These are phyloP conservation scores for Choristoneura fumiferana DNA, from an alignment of 1,140 invertebrate species.

Conservation along the genomic window DNA sequence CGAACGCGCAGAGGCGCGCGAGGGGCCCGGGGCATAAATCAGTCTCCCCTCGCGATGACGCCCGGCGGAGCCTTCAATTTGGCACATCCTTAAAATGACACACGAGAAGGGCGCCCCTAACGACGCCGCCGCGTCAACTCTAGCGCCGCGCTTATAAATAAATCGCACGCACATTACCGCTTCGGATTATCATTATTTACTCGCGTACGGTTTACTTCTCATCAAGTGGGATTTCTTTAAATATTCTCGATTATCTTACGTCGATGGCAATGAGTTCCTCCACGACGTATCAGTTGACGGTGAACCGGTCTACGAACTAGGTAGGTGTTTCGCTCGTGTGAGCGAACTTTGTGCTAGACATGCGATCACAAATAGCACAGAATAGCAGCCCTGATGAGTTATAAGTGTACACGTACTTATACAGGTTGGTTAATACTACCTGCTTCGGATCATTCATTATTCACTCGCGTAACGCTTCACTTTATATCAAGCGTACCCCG, in stretches of 20 bases:
- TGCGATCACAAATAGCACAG: no score
- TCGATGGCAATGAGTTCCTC: no score
- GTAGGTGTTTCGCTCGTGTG: no score
- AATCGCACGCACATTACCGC: slow-evolving; percentile 49
- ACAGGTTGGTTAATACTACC: no score
- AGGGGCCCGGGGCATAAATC: slow-evolving; percentile 65
- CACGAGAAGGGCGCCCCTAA: slow-evolving; percentile 69
- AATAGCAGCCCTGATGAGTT: no score
- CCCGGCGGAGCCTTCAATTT: slow-evolving; percentile 74
- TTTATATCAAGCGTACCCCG: no score
- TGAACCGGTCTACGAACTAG: no score
- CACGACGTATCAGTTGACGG: no score
- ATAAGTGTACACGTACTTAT: no score
- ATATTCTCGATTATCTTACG: no score
- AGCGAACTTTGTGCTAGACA: no score
- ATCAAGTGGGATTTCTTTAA: background rate
- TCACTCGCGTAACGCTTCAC: slow-evolving; percentile 3
- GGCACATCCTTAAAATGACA: slow-evolving; percentile 78
- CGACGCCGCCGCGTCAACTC: slow-evolving; percentile 61
- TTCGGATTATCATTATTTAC: slow-evolving; percentile 33
- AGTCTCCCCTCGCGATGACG: slow-evolving; percentile 69
- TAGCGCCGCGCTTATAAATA: slow-evolving; percentile 53
- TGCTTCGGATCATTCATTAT: slow-evolving; percentile 34
- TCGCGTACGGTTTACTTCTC: slow-evolving; percentile 11
- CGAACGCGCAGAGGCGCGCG: slow-evolving; percentile 46